Evolutionary conservation across 2,797 vertebrate species (phyloP), one percentile per base, ranked within the genome.

Genomic region (Acrossocheilus fasciatus): DNA sequence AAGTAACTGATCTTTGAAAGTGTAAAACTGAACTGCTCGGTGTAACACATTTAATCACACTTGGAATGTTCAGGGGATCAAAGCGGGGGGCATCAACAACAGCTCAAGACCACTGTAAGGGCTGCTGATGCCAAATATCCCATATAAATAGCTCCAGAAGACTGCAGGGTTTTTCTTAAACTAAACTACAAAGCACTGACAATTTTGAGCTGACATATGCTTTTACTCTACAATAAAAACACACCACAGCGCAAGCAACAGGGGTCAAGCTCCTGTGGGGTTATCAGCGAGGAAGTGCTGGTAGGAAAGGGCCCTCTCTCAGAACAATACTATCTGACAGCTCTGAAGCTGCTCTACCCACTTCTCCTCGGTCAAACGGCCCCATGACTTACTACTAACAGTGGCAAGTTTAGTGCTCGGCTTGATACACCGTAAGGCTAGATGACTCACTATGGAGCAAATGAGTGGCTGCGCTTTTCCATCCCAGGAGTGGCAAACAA

Each of bases 271-370:
- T 84, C 87, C 77, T 85, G 80, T 47, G 57, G 59, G 86, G 83
- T 89, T 90, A 89, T 90, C 91, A 66, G 59, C 30, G 50, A 90
- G 89, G 91, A 91, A 91, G 84, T 86, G 88, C 77, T 81, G 84
- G 86, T 88, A 82, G 88, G 87, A 90, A 91, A 87, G 68, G 72
- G 76, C 85, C 59, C 62, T 81, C 78, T 83, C 73, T 86, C 73
- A 74, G 73, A 91, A 91, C 89, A 91, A 91, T 91, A 83, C 89
- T 90, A 91, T 91, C 89, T 88, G 78, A 74, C 69, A 74, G 64
- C 66, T 84, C 83, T 57, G 34, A 90, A 36, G 43, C 77, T 82
- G 86, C 74, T 64, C 86, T 83, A 87, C 69, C 74, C 79, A 84
- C 52, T 77, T 57, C 68, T 80, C 26, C 77, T 82, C 34, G 68